Conservation (phyloP, 1,140 invertebrate genomes). For the Onthophagus taurus region DNA sequence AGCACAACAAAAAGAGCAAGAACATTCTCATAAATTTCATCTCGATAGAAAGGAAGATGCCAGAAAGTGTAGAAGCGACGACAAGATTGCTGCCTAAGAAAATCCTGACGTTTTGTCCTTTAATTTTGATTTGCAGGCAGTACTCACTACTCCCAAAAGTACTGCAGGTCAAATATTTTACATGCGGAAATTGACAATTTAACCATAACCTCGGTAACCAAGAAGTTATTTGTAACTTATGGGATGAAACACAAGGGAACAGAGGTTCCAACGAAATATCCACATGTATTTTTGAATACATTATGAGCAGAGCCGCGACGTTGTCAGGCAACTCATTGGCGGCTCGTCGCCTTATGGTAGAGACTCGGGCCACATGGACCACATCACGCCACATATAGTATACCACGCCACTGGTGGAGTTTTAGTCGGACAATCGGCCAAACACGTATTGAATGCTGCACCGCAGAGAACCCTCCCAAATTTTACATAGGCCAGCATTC, state of each 20-base stretch:
- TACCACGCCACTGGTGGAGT: no score
- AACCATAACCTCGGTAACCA: slow-evolving; percentile 28
- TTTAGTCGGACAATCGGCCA: no score
- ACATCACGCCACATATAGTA: no score
- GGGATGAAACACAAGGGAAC: slow-evolving; percentile 36
- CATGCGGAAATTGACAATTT: slow-evolving; percentile 36
- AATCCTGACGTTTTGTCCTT: slow-evolving; percentile 1
- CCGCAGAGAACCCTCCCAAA: no score
- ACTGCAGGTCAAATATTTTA: slow-evolving; percentile 35
- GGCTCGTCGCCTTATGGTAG: no score
- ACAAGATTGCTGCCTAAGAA: no score
- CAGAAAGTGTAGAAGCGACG: no score
- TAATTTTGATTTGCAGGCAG: slow-evolving; percentile 32
- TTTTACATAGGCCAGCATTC: no score
- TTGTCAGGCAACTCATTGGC: no score
- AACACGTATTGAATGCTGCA: no score
- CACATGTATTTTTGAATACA: slow-evolving; percentile 32
- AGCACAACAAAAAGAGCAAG: slow-evolving; percentile 14
- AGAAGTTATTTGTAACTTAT: slow-evolving; percentile 33
- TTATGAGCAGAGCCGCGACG: no score
- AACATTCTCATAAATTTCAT: slow-evolving; percentile 18
- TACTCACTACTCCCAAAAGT: slow-evolving; percentile 29
- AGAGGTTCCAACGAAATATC: slow-evolving; percentile 38
- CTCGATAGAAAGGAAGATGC: slow-evolving; percentile 20
- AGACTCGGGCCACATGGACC: no score